phyloP scores from a whole-genome alignment of 53 echinoderm and acorn worm species.

The Pentamera pediparva region DNA sequence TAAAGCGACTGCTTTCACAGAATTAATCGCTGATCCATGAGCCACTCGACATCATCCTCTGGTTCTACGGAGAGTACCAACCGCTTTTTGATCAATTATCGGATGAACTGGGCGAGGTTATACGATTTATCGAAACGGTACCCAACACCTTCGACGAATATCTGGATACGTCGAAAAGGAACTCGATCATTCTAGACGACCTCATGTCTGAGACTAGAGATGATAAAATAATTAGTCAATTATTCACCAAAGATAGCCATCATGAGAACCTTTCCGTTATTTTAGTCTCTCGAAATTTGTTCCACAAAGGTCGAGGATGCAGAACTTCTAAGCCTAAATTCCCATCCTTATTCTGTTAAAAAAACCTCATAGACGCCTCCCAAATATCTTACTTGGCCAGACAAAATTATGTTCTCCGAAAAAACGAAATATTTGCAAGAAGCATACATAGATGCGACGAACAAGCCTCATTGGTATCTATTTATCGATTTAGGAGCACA shows the following conservation, averaged over 20 bases:
- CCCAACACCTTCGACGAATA: constrained; percentile 40
- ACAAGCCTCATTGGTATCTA: constrained; percentile 59
- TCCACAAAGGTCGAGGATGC: constrained; percentile 64
- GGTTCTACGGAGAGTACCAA: constrained; percentile 83
- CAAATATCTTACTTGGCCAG: constrained; percentile 64
- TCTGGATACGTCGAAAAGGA: constrained; percentile 38
- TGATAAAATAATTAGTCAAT: constrained; percentile 41
- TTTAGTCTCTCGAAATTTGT: constrained; percentile 67
- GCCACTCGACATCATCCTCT: constrained; percentile 47
- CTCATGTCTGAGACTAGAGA: constrained; percentile 49
- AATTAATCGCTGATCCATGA: constrained; percentile 33
- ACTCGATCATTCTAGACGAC: constrained; percentile 69
- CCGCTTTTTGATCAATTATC: constrained; percentile 41
- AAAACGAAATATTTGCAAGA: constrained; percentile 62
- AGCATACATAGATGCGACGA: constrained; percentile 57
- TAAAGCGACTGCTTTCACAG: constrained; percentile 34
- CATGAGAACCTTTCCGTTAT: constrained; percentile 74
- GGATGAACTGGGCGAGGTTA: constrained; percentile 11
- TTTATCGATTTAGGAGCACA: constrained; percentile 57
- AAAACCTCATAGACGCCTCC: constrained; percentile 66
- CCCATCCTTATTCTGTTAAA: constrained; percentile 67
- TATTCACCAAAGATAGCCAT: constrained; percentile 76
- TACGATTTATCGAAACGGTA: constrained; percentile 62
- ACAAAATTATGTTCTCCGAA: constrained; percentile 66
- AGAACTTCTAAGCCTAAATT: constrained; percentile 77